phyloP scores from a whole-genome alignment of 2,888 invertebrate species.

The Drosophila pullipes region DNA sequence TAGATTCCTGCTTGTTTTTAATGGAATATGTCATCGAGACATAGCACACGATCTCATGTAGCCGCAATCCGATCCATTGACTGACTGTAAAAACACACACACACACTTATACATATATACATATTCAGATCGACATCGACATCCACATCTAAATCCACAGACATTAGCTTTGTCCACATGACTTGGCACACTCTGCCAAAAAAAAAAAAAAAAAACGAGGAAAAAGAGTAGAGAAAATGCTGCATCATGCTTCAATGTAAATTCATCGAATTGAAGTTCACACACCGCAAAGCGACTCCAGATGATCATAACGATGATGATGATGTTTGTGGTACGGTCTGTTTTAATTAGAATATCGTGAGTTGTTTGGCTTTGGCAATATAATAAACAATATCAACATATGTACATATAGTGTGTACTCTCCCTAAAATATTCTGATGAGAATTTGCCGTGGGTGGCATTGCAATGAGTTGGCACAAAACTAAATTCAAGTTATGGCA shows the following conservation, averaged over 20 bases:
- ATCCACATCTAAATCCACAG: slow-evolving; percentile 57
- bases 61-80: slow-evolving; percentile 51
- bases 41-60: slow-evolving; percentile 39
- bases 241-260: slow-evolving; percentile 72
- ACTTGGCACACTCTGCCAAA: slow-evolving; percentile 61
- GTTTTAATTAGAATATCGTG: slow-evolving; percentile 81
- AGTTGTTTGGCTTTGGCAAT: slow-evolving; percentile 77
- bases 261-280: slow-evolving; percentile 67
- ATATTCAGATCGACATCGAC: slow-evolving; percentile 14
- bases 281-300: slow-evolving; percentile 46
- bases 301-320: slow-evolving; percentile 26
- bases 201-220: not conserved
- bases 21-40: slow-evolving; percentile 75
- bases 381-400: slow-evolving; percentile 69
- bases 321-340: slow-evolving; percentile 41
- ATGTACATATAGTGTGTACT: slow-evolving; percentile 12
- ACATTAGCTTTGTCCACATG: slow-evolving; percentile 76
- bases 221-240: slow-evolving; percentile 38
- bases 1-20: slow-evolving; percentile 35
- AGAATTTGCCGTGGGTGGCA: slow-evolving; percentile 68
- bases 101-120: not conserved
- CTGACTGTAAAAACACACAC: slow-evolving; percentile 39
- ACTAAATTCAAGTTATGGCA: slow-evolving; percentile 38
- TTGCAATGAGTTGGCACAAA: slow-evolving; percentile 66
- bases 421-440: not conserved